Evolutionary conservation across 2,888 invertebrate genomes (phyloP).

Genomic region (Phaonia tiefii): DNA sequence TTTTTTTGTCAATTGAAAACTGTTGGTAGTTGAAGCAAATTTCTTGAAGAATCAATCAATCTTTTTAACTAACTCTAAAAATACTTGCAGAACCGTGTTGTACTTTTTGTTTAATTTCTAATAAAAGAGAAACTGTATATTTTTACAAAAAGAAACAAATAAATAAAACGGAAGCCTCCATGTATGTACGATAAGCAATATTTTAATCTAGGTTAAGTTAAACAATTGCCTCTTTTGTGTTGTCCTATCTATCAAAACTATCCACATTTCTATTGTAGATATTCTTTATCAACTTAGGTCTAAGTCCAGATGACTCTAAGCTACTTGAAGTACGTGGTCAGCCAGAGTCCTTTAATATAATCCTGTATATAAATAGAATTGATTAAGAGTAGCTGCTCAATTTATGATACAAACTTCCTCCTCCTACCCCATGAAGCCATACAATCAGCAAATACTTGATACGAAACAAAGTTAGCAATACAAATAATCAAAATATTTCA

Average conservation of each 20-base stretch:
- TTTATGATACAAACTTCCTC: conserved; percentile 17
- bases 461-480: conserved; percentile 66
- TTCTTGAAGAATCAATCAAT: too few species aligned
- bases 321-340: too few species aligned
- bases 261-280: conserved; percentile 47
- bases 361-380: background rate
- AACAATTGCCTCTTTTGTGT: background rate
- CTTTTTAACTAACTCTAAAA: too few species aligned
- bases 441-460: conserved; percentile 45
- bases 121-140: too few species aligned
- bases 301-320: background rate
- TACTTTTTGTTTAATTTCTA: too few species aligned
- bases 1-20: too few species aligned
- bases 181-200: conserved; percentile 64
- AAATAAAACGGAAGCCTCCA: conserved; percentile 39
- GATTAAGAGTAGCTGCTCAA: background rate
- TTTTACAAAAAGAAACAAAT: background rate
- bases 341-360: too few species aligned
- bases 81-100: too few species aligned
- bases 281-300: conserved; percentile 34
- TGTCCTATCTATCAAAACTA: background rate
- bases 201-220: conserved; percentile 41
- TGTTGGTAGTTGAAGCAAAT: too few species aligned
- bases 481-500: conserved; percentile 66
- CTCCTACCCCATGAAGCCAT: conserved; percentile 55